Evolutionary conservation across 2,888 invertebrate species (phyloP).

Genomic region (Eristalis tenax): DNA sequence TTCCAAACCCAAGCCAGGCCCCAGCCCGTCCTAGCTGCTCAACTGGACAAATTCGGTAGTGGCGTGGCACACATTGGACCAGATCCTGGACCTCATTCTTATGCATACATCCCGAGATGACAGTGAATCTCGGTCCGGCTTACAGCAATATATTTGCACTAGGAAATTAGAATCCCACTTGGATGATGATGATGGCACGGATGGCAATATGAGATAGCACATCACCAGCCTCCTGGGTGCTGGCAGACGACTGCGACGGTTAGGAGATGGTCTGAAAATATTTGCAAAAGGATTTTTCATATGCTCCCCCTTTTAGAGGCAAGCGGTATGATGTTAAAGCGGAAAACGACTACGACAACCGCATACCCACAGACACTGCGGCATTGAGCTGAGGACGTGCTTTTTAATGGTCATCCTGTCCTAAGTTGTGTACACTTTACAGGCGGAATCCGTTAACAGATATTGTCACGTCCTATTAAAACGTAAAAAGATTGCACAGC

Average conservation of each 20-base stretch:
- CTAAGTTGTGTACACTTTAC: slow-evolving; percentile 69
- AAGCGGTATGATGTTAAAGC: slow-evolving; percentile 34
- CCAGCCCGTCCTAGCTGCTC: slow-evolving; percentile 1
- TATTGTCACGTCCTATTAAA: slow-evolving; percentile 72
- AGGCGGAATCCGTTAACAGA: slow-evolving; percentile 66
- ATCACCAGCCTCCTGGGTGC: slow-evolving; percentile 1
- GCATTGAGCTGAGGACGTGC: slow-evolving; percentile 56
- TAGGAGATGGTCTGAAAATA: slow-evolving; percentile 52
- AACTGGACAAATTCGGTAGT: slow-evolving; percentile 35
- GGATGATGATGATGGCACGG: slow-evolving; percentile 17
- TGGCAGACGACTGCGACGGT: not conserved
- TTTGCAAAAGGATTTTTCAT: slow-evolving; percentile 39
- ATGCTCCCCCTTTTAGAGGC: not conserved
- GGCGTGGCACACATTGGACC: slow-evolving; percentile 22
- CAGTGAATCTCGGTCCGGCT: slow-evolving; percentile 27
- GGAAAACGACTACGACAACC: slow-evolving; percentile 8
- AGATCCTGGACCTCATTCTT: slow-evolving; percentile 37
- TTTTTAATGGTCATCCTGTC: slow-evolving; percentile 68
- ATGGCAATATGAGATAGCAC: slow-evolving; percentile 21
- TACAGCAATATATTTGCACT: slow-evolving; percentile 35
- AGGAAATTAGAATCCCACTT: slow-evolving; percentile 52
- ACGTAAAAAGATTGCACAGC: slow-evolving; percentile 61
- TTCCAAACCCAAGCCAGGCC: not conserved
- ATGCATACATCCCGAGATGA: slow-evolving; percentile 12
- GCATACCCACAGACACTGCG: slow-evolving; percentile 32